Evolutionary conservation across 2,888 invertebrate species (phyloP), one percentile per base, ranked within the genome.

Genomic region (Drosophila longiperda): DNA sequence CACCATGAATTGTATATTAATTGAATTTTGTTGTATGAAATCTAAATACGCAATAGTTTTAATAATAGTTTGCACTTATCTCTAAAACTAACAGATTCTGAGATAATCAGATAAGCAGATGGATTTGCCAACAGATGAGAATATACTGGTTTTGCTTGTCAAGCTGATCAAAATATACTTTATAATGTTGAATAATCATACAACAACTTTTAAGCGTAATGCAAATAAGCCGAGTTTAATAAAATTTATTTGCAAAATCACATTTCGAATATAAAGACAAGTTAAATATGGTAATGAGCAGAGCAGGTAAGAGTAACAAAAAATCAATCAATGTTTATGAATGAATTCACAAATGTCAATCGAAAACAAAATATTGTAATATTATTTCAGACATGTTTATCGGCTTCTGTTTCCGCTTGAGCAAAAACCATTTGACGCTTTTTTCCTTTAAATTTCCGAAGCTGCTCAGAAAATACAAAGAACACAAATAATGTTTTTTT

Each of bases 381-480:
- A 23, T 57, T 57, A 20, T 40, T 42, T 57, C 57, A 29, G 42
- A 42, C 20, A 20, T 32, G 29, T 15, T 32, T 32, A 15, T 15
- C 40, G 15, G n/a, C 17, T 40, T 32, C 40, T 32, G 40, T 42
- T 57, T 57, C 57, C 42, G 57, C 32, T 17, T 29, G 57, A 42
- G 40, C 57, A 6, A 20, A 11, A 57, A 57, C 32, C 20, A 2
- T 42, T 57, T 15, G 6, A 40, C 29, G 40, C 9, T 9, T 57
- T 29, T 57, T 29, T 57, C 32, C 55, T 57, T 57, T 40, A 40
- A 40, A 42, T 57, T 42, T 57, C 40, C 38, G 20, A 57, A 57
- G 57, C 40, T 57, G n/a, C 40, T 8, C 29, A 17, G n/a, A n/a
- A 38, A 55, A 38, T 17, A n/a, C 12, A 26, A 17, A 26, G 7